phyloP scores from a whole-genome alignment of 2,888 invertebrate genomes.

The Trichogramma dendrolimi region DNA sequence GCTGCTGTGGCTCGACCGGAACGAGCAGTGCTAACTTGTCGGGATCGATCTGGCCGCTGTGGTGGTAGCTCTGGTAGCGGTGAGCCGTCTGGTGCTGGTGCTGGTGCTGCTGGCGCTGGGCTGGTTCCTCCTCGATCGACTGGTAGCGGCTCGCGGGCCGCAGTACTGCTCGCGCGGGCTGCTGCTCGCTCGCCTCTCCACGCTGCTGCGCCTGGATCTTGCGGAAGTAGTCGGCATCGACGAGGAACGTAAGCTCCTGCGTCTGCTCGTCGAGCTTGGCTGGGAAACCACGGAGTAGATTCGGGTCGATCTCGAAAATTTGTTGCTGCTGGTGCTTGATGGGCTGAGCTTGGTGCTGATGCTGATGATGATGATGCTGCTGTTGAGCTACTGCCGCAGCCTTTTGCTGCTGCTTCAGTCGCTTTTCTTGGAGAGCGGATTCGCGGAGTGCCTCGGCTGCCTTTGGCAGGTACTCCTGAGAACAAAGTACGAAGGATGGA shows the following conservation, averaged over 20 bases:
- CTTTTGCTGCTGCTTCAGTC: slow-evolving; percentile 12
- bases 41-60: slow-evolving; percentile 40
- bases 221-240: slow-evolving; percentile 46
- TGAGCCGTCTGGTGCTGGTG: slow-evolving; percentile 39
- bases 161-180: slow-evolving; percentile 32
- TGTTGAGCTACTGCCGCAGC: too few species aligned
- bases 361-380: neutral
- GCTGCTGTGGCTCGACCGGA: slow-evolving; percentile 39
- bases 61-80: slow-evolving; percentile 40
- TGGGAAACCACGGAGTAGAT: slow-evolving; percentile 12
- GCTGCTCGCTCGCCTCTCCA: slow-evolving; percentile 44
- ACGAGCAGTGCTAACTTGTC: slow-evolving; percentile 46
- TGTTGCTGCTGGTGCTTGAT: slow-evolving; percentile 21
- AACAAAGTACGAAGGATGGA: too few species aligned
- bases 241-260: slow-evolving; percentile 43
- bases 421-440: slow-evolving; percentile 17
- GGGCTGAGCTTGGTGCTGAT: slow-evolving; percentile 12
- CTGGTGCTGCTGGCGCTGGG: slow-evolving; percentile 29
- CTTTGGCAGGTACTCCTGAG: slow-evolving; percentile 25
- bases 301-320: slow-evolving; percentile 19
- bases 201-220: slow-evolving; percentile 37
- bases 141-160: slow-evolving; percentile 29
- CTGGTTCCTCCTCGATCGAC: neutral
- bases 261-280: slow-evolving; percentile 26
- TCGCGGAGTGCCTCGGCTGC: slow-evolving; percentile 24